Evolutionary conservation across 2,113 vertebrate genomes (phyloP).

Genomic region (Brachionichthys hirsutus): DNA sequence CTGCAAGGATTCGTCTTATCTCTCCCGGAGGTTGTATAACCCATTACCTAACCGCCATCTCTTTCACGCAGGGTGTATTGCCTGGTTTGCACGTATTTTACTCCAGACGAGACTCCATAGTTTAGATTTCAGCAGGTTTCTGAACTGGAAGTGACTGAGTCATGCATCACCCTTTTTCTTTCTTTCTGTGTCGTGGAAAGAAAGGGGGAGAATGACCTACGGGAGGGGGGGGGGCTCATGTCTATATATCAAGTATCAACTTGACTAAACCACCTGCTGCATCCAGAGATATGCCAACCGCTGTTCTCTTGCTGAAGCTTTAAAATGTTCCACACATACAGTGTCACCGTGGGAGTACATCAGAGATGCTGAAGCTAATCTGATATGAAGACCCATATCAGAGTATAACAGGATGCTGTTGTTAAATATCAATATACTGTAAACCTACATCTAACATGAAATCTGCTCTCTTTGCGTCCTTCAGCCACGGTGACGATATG

Average conservation of each 20-base stretch:
- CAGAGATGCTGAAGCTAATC: conserved; percentile 30
- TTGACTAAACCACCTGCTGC: not conserved
- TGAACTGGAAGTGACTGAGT: no score
- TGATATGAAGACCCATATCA: conserved; percentile 7
- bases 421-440: conserved; percentile 9
- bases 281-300: not conserved
- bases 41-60: no score
- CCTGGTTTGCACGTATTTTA: no score
- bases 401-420: conserved; percentile 1
- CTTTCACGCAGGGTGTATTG: no score
- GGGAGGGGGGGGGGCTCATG: no score
- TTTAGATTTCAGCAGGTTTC: no score
- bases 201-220: no score
- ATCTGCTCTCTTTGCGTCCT: conserved; percentile 55
- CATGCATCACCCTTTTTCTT: no score
- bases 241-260: not conserved
- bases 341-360: conserved; percentile 29
- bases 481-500: conserved; percentile 98
- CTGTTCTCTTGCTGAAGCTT: not conserved
- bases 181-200: no score
- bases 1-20: no score
- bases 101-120: no score
- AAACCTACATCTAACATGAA: conserved; percentile 18
- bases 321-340: not conserved
- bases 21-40: no score